These are phyloP conservation scores for Drusus annulatus DNA, from an alignment of 1,140 invertebrate genomes.

Conservation along the genomic window DNA sequence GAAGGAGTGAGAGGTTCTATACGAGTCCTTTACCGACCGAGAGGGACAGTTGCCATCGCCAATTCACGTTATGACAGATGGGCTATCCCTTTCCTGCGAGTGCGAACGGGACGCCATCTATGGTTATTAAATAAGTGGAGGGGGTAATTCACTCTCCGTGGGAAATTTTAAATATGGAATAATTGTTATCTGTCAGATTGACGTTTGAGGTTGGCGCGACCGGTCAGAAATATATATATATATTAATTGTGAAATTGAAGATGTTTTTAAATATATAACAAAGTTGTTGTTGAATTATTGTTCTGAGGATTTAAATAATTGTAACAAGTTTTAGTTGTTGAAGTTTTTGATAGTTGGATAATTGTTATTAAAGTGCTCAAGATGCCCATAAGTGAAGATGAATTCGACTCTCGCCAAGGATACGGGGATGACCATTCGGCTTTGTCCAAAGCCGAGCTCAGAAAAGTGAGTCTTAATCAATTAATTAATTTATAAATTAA, in stretches of 20 bases:
- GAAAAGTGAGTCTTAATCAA: constrained; percentile 48
- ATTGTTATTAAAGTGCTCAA: constrained; percentile 13
- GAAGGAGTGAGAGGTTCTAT: constrained; percentile 28
- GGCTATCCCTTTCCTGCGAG: constrained; percentile 21
- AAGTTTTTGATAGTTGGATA: neutral
- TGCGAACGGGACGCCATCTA: constrained; percentile 7
- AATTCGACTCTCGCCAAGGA: constrained; percentile 53
- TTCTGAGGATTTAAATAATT: no score
- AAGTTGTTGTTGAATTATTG: no score
- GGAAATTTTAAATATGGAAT: constrained; percentile 34
- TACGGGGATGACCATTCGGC: constrained; percentile 31
- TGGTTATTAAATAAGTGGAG: constrained; percentile 27
- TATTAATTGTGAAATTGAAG: neutral
- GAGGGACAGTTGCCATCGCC: neutral
- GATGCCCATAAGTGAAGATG: constrained; percentile 60
- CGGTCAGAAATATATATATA: neutral
- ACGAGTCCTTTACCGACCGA: neutral
- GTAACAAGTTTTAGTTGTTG: neutral
- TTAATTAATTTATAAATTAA: no score
- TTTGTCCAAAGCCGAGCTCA: constrained; percentile 59
- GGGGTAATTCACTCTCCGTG: constrained; percentile 26
- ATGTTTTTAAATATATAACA: no score
- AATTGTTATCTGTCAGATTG: constrained; percentile 50
- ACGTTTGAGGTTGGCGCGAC: constrained; percentile 39
- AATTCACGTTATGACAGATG: constrained; percentile 40